Base-by-base conservation (phyloP, 1,140 invertebrate species). In the Chrysomallon squamiferum region DNA sequence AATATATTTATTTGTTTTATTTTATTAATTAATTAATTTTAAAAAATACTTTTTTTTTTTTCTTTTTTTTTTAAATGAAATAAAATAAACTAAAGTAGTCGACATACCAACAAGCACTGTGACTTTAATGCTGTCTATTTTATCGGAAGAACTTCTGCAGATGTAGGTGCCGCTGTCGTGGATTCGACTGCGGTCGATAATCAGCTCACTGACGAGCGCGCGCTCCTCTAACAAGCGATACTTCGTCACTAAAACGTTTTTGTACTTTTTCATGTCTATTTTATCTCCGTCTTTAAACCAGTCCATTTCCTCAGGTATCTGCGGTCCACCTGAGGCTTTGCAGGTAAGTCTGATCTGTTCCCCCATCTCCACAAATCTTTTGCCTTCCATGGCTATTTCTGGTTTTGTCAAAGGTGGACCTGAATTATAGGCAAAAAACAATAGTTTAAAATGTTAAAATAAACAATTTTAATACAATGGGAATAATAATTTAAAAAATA, bases 261-360 rank as follows among this genome's bases (percentile, higher is more conserved):
- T 58, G 29, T 64, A 68, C 47, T 63, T 68, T 13, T 49, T 62
- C 25, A 69, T 68, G 33, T 73, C 50, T 18, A 83, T 74, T 62
- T 71, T 71, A 27, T 74, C 70, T 0, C 79, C 79, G 32, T 73
- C 75, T 64, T 79, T 78, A 70, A 80, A 83, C 79, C 80, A 83
- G 61, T 80, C 76, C 20, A 83, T 73, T 32, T 78, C 72, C 35
- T 77, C 76, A 13, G 80, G 77, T 3, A 78, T 74, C 18, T 71
- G 65, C 0, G 72, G 62, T 29, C 76, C 74, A 2, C 80, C 80
- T 15, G 79, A 72, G 13, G 76, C 79, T 62, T 83, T 83, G 65
- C 80, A 83, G 49, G 72, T 58, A 18, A 83, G 64, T 27, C 68
- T 32, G 20, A 81, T 70, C 30, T 62, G 27, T 27, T 69, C 71